A percentile compares a stretch with the other conserved stretches of the same genome.
phyloP scores from a whole-genome alignment of 2,113 vertebrate species.

The Boulengeromyrus knoepffleri region DNA sequence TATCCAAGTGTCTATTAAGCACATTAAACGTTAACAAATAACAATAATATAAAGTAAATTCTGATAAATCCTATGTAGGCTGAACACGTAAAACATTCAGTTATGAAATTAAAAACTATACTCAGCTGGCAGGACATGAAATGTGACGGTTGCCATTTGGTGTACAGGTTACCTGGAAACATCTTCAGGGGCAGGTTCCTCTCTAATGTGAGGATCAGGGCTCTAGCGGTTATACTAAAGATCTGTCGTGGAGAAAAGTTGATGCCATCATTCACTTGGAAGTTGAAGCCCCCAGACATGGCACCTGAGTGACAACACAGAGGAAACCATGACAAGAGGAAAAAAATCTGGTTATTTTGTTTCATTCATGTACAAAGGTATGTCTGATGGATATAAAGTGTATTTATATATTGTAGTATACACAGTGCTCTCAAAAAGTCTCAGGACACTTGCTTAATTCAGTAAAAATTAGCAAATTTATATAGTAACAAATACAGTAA shows the following conservation, averaged over 20 bases:
- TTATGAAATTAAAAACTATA: background rate
- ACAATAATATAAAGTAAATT: background rate
- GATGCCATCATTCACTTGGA: conserved; percentile 83
- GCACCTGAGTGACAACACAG: conserved; percentile 58
- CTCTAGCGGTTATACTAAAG: conserved; percentile 76
- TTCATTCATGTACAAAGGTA: background rate
- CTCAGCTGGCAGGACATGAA: background rate
- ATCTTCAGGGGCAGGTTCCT: conserved; percentile 66
- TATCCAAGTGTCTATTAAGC: background rate
- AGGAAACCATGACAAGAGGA: background rate
- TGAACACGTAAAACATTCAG: background rate
- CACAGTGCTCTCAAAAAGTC: background rate
- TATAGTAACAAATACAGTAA: too few relatives aligned
- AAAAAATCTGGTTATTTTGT: background rate
- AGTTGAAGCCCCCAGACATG: conserved; percentile 81
- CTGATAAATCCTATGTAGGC: background rate
- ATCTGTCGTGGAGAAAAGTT: conserved; percentile 77
- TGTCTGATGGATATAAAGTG: background rate
- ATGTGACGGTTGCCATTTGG: background rate
- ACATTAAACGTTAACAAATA: background rate
- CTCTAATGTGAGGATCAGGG: conserved; percentile 65
- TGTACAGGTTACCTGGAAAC: conserved; percentile 72
- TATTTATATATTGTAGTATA: background rate
- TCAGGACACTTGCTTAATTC: background rate
- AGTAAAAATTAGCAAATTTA: background rate